Percentiles rank a stretch among this genome's conserved stretches.
Conservation (phyloP, 2,113 vertebrate species). For the Perca fluviatilis region DNA sequence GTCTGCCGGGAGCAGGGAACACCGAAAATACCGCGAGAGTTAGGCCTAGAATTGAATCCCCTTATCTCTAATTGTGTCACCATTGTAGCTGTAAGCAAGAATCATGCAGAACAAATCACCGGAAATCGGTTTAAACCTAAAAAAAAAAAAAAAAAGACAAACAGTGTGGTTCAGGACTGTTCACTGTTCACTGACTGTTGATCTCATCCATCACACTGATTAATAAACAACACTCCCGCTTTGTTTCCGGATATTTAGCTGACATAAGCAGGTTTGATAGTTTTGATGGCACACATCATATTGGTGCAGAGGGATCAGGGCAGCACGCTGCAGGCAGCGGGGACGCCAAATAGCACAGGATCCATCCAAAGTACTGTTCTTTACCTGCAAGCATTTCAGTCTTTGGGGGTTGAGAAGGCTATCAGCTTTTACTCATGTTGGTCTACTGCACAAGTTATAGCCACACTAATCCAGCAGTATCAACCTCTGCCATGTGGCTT, state of each 20-base stretch:
- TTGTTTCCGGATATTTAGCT: slow-evolving; percentile 27
- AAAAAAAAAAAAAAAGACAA: too few species aligned
- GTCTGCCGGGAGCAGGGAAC: slow-evolving; percentile 17
- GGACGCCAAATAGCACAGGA: slow-evolving; percentile 9
- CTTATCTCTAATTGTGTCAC: neutral
- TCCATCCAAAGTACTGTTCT: neutral
- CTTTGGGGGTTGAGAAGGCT: too few species aligned
- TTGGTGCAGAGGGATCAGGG: slow-evolving; percentile 35
- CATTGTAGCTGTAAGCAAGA: neutral
- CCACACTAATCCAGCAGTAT: neutral
- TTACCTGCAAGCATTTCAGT: neutral
- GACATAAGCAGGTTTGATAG: slow-evolving; percentile 49
- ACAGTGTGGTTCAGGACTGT: neutral
- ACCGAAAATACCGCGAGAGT: slow-evolving; percentile 64
- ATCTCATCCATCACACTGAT: neutral
- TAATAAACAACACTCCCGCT: neutral
- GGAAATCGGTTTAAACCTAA: neutral
- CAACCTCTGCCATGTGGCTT: neutral
- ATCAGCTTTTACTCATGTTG: neutral
- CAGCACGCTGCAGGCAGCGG: slow-evolving; percentile 13
- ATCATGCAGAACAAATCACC: neutral
- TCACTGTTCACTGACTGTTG: neutral
- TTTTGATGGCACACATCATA: slow-evolving; percentile 16
- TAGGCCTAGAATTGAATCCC: neutral
- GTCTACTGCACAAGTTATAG: too few species aligned